phyloP scores from a whole-genome alignment of 1,140 invertebrate species.

The Calliphora vicina region DNA sequence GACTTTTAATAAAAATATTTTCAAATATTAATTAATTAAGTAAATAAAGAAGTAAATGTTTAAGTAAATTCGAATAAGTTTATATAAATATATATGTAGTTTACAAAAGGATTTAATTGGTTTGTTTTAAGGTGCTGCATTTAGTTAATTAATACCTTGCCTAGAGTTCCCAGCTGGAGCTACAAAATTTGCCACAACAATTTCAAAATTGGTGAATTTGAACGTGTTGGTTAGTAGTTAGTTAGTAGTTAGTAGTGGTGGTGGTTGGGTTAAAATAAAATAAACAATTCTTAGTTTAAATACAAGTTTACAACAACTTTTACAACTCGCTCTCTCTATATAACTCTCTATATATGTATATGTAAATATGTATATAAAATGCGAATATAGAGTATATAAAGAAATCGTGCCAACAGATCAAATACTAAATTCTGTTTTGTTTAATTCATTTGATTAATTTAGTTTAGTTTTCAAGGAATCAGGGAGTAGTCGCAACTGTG shows the following conservation, averaged over 20 bases:
- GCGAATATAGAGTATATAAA: no score
- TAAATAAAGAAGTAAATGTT: not conserved
- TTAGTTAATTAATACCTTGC: slow-evolving; percentile 52
- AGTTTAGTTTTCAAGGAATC: no score
- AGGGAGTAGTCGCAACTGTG: no score
- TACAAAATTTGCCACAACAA: slow-evolving; percentile 39
- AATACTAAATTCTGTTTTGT: not conserved
- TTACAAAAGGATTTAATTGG: not conserved
- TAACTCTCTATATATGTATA: no score
- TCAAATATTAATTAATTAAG: not conserved
- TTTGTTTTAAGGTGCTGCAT: not conserved
- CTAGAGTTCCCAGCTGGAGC: slow-evolving; percentile 63
- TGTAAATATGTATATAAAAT: no score
- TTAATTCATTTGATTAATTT: not conserved
- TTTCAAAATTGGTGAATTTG: not conserved
- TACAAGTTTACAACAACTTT: not conserved
- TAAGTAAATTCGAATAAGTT: not conserved
- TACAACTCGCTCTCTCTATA: no score
- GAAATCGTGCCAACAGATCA: no score
- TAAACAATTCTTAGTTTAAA: slow-evolving; percentile 20
- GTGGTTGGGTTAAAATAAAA: not conserved
- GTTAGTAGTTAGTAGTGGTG: no score
- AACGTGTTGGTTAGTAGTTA: no score
- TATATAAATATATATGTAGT: not conserved
- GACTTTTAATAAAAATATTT: not conserved